Evolutionary conservation across 2,113 vertebrate genomes (phyloP).

Genomic region (Electrona antarctica): DNA sequence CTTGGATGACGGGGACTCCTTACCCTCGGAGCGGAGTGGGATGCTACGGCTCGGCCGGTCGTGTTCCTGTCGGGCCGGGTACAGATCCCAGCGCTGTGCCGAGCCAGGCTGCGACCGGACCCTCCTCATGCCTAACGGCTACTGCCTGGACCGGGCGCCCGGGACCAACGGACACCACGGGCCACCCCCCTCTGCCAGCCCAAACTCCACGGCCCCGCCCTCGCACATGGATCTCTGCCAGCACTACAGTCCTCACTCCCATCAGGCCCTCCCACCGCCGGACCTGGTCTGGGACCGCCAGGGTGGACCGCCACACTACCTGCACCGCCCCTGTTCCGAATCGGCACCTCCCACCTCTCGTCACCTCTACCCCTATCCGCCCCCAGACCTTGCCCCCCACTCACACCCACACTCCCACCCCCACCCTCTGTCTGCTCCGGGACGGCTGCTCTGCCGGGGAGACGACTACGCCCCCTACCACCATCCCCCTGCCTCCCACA

Average conservation of each 20-base stretch:
- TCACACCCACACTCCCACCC: conserved; percentile 64
- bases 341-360: conserved; percentile 57
- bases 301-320: conserved; percentile 68
- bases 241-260: conserved; percentile 74
- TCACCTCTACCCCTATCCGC: conserved; percentile 77
- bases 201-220: conserved; percentile 50
- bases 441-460: conserved; percentile 70
- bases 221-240: conserved; percentile 79
- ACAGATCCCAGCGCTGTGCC: conserved; percentile 77
- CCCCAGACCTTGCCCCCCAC: conserved; percentile 68
- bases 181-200: conserved; percentile 48
- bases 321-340: conserved; percentile 82
- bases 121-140: conserved; percentile 78
- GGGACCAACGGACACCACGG: conserved; percentile 71
- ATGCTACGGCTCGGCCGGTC: conserved; percentile 72
- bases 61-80: conserved; percentile 83
- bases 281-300: conserved; percentile 81
- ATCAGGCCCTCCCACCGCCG: conserved; percentile 77
- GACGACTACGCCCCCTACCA: conserved; percentile 71
- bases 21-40: conserved; percentile 66
- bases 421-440: conserved; percentile 59
- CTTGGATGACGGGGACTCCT: conserved; percentile 83
- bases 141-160: conserved; percentile 73
- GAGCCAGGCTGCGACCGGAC: conserved; percentile 77
- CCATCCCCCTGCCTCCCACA: conserved; percentile 56